A percentile compares a stretch with the other conserved stretches of the same genome.
Evolutionary conservation across 2,888 invertebrate species (phyloP).

Genomic region (Aelia acuminata): DNA sequence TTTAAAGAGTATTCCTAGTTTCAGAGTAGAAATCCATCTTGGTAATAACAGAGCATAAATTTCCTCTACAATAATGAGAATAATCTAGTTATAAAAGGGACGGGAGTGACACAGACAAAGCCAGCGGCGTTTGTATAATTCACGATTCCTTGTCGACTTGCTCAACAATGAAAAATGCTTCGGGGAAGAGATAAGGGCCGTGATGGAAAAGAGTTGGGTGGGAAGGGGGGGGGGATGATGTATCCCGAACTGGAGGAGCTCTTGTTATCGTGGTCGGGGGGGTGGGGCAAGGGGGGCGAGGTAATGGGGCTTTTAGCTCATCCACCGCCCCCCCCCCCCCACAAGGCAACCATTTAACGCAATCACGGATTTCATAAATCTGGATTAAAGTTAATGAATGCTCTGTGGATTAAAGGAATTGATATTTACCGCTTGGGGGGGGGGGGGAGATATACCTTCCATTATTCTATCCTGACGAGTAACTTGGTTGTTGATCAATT

Average conservation of each 20-base stretch:
- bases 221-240: not conserved
- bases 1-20: not conserved
- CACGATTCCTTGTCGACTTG: not conserved
- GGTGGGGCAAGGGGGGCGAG: too few relatives aligned
- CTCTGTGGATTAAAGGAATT: not conserved
- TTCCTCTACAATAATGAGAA: not conserved
- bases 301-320: constrained; percentile 11
- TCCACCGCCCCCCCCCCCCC: not conserved
- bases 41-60: not conserved
- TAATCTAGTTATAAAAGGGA: not conserved
- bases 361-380: not conserved
- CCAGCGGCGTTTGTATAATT: not conserved
- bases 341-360: not conserved
- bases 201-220: constrained; percentile 11
- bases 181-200: not conserved
- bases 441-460: not conserved
- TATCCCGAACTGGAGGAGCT: constrained; percentile 1
- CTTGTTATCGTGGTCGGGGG: not conserved
- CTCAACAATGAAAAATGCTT: constrained; percentile 2
- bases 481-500: too few relatives aligned
- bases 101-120: not conserved
- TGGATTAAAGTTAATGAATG: not conserved
- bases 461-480: not conserved
- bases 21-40: not conserved
- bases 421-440: not conserved